Evolutionary conservation across 2,888 invertebrate species (phyloP), one percentile per base, ranked within the genome.

Genomic region (Leucophenga montana): DNA sequence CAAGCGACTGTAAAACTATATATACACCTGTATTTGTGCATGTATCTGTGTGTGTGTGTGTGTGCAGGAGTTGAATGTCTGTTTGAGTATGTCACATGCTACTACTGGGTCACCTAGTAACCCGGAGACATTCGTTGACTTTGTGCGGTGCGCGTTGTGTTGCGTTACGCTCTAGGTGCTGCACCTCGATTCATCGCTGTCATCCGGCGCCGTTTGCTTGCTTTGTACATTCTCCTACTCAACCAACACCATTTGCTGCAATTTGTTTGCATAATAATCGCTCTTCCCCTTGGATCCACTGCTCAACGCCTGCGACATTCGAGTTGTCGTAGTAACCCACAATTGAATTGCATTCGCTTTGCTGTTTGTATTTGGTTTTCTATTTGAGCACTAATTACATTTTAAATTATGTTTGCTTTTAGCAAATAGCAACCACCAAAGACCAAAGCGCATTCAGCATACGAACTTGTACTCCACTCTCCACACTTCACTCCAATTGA

Each of bases 81-180:
- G 48, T 66, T 33, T 53, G 46, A n/a, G 44, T 46, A 33, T 50
- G 27, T 16, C 78, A 76, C 78, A 27, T 3, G 27, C 4, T 27
- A 83, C 75, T 84, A 85, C 75, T 85, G 84, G 84, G 84, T 85
- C 85, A 85, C 85, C 84, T 82, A 85, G 85, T 85, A 85, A 85
- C 84, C 84, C 75, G 85, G 69, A 83, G 85, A 79, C 78, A 82
- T 82, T 79, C 84, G 82, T 82, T 79, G 79, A 80, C 74, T 80
- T 77, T 78, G 76, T 75, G 77, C 64, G 62, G 64, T 31, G 54
- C 62, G 8, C 50, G 62, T 57, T 31, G 54, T 56, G 8, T 44
- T 39, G 39, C 39, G 1, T 39, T 11, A 3, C 39, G 9, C 39
- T 39, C 39, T 39, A 39, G 39, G 39, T 39, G 39, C 8, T 11